Evolutionary conservation across 2,888 invertebrate species (phyloP).

Genomic region (Lottia gigantea): DNA sequence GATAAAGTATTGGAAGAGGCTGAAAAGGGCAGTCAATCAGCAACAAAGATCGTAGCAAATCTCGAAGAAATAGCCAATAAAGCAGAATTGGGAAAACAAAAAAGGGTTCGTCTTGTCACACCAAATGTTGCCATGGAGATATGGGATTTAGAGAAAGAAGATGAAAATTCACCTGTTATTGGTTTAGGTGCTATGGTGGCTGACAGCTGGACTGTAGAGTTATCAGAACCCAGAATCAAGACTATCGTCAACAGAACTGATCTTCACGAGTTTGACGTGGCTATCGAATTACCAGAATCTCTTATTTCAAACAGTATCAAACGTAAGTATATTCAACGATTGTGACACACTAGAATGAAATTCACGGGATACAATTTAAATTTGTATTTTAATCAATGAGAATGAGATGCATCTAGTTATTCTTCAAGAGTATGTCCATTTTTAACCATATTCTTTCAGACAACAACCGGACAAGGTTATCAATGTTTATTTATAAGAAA

Average conservation of each 20-base stretch:
- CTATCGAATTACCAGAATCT: conserved; percentile 51
- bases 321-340: conserved; percentile 26
- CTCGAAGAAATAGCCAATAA: conserved; percentile 49
- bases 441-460: too few relatives aligned
- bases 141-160: conserved; percentile 42
- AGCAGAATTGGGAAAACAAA: conserved; percentile 35
- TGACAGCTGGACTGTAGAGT: conserved; percentile 19
- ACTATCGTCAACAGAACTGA: conserved; percentile 30
- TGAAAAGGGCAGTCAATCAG: conserved; percentile 37
- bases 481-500: conserved; percentile 35
- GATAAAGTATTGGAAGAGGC: conserved; percentile 37
- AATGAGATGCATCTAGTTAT: too few relatives aligned
- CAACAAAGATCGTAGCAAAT: conserved; percentile 46
- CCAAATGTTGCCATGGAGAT: conserved; percentile 55
- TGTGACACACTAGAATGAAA: background rate
- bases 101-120: conserved; percentile 41
- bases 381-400: too few relatives aligned
- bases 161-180: conserved; percentile 38
- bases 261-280: conserved; percentile 45
- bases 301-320: conserved; percentile 39
- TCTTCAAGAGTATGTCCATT: too few relatives aligned
- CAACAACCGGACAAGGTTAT: conserved; percentile 20
- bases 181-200: conserved; percentile 47
- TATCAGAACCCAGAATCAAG: conserved; percentile 30
- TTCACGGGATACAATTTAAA: too few relatives aligned